A percentile compares a stretch with the other conserved stretches of the same genome.
Evolutionary conservation across 37 sponge, comb jelly and placozoan species (phyloP).

Genomic region (Bolinopsis microptera): DNA sequence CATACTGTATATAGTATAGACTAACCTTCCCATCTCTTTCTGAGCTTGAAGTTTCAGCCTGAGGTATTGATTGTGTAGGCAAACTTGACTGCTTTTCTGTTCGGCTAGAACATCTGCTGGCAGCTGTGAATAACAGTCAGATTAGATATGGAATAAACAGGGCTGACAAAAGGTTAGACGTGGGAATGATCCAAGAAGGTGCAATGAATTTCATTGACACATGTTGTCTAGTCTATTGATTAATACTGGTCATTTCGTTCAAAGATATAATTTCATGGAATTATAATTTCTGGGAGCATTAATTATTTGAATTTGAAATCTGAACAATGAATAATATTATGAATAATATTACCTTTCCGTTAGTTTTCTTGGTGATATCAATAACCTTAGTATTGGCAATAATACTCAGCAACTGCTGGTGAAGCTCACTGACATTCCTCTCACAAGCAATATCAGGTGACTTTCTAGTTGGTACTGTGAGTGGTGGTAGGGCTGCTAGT

Average conservation of each 20-base stretch:
- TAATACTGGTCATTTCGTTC: too few relatives aligned
- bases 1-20: too few relatives aligned
- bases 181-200: too few relatives aligned
- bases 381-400: slow-evolving; percentile 56
- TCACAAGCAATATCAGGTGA: background rate
- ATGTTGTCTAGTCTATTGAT: too few relatives aligned
- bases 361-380: slow-evolving; percentile 53
- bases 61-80: slow-evolving; percentile 4
- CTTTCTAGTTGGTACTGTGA: background rate
- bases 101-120: slow-evolving; percentile 10
- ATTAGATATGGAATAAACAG: too few relatives aligned
- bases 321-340: too few relatives aligned
- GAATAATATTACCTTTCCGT: background rate
- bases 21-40: slow-evolving; percentile 62
- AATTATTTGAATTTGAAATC: too few relatives aligned
- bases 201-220: too few relatives aligned
- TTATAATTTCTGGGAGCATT: too few relatives aligned
- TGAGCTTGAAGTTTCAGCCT: slow-evolving; percentile 52
- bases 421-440: slow-evolving; percentile 31
- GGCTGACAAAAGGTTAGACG: too few relatives aligned
- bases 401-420: slow-evolving; percentile 30
- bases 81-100: slow-evolving; percentile 3
- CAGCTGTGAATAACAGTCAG: too few relatives aligned
- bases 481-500: slow-evolving; percentile 33
- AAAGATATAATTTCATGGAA: too few relatives aligned